Conservation (phyloP, 2,888 invertebrate genomes). For the Stenichneumon culpator region DNA sequence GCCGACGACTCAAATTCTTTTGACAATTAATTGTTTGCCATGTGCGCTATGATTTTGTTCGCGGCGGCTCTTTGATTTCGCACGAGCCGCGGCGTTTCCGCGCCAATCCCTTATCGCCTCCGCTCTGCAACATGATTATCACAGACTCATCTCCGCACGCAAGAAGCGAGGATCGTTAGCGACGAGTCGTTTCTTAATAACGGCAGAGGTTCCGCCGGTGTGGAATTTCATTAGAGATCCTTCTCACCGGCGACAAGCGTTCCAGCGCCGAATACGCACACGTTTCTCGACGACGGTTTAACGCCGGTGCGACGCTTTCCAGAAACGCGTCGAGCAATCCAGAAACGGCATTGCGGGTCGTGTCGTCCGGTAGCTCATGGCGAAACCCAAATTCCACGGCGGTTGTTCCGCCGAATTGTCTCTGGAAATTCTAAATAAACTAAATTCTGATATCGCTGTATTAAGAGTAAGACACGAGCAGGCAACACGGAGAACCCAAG, state of each 20-base stretch:
- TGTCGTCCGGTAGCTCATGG: background rate
- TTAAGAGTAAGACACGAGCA: slow-evolving; percentile 2
- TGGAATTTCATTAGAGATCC: slow-evolving; percentile 77
- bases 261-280: slow-evolving; percentile 55
- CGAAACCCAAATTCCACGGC: background rate
- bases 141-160: slow-evolving; percentile 45
- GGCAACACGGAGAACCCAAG: background rate
- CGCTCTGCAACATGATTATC: slow-evolving; percentile 45
- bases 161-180: slow-evolving; percentile 61
- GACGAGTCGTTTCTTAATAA: slow-evolving; percentile 75
- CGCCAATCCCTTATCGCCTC: background rate
- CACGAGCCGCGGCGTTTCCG: too few relatives aligned
- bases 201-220: slow-evolving; percentile 54
- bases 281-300: slow-evolving; percentile 15
- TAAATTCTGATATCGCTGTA: background rate
- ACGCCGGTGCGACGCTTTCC: slow-evolving; percentile 29
- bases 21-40: too few relatives aligned
- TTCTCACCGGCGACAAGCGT: slow-evolving; percentile 65
- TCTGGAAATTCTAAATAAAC: background rate
- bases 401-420: background rate
- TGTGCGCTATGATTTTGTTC: background rate
- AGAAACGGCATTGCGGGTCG: background rate
- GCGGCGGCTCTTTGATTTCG: too few relatives aligned
- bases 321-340: slow-evolving; percentile 28
- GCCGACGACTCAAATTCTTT: background rate